phyloP scores from a whole-genome alignment of 2,113 vertebrate species.

The Austrofundulus limnaeus region DNA sequence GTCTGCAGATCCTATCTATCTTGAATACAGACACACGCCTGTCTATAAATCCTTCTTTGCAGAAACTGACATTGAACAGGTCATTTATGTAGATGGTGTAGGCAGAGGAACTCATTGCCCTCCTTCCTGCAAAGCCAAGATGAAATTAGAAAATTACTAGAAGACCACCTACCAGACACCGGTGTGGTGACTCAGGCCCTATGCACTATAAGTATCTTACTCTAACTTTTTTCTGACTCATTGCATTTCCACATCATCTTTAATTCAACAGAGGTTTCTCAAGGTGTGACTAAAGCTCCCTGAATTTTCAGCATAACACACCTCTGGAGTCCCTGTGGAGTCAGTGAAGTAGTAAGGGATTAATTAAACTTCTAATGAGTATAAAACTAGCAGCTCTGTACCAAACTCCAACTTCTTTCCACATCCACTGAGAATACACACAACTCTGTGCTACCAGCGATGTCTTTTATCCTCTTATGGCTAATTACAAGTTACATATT shows the following conservation, averaged over 20 bases:
- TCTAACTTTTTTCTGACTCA: constrained; percentile 24
- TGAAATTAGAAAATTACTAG: constrained; percentile 26
- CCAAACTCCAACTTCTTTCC: constrained; percentile 55
- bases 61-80: constrained; percentile 40
- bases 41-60: constrained; percentile 33
- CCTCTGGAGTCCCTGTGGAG: constrained; percentile 54
- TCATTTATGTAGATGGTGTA: constrained; percentile 24
- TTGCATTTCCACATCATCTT: constrained; percentile 33
- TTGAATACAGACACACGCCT: constrained; percentile 31
- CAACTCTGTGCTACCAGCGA: constrained; percentile 42
- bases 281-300: constrained; percentile 49
- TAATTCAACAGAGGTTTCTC: constrained; percentile 61
- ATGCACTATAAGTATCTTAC: constrained; percentile 18
- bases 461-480: constrained; percentile 64
- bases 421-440: constrained; percentile 47
- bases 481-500: constrained; percentile 69
- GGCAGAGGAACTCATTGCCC: constrained; percentile 5
- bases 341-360: constrained; percentile 65
- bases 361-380: constrained; percentile 75
- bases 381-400: constrained; percentile 50
- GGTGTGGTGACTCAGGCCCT: constrained; percentile 21
- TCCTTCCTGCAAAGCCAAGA: constrained; percentile 10
- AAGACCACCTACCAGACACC: constrained; percentile 30
- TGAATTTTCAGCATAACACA: constrained; percentile 53
- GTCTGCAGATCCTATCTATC: constrained; percentile 19